These are phyloP conservation scores for Sesia bembeciformis DNA, from an alignment of 2,888 invertebrate genomes.

Conservation along the genomic window DNA sequence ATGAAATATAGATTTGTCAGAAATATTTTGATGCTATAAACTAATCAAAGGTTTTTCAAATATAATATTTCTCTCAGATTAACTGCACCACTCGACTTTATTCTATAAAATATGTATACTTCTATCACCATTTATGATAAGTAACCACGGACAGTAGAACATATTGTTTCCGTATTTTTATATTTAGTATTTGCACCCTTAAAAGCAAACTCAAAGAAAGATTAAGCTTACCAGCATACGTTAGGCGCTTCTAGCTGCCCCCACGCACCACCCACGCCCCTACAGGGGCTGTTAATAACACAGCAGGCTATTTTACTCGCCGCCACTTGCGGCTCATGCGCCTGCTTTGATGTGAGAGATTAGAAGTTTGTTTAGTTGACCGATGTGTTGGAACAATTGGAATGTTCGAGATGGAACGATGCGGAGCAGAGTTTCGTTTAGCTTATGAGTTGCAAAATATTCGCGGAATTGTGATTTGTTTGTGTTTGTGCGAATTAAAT, in stretches of 20 bases:
- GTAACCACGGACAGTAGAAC: no score
- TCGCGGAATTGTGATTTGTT: not conserved
- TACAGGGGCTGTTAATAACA: constrained; percentile 64
- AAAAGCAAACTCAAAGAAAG: not conserved
- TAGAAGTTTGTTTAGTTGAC: constrained; percentile 47
- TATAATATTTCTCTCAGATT: no score
- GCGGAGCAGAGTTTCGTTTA: not conserved
- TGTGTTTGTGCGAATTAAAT: no score
- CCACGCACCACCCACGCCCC: constrained; percentile 26
- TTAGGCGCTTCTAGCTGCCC: constrained; percentile 24
- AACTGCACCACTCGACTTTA: no score
- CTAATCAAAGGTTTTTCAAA: no score
- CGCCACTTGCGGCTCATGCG: constrained; percentile 59
- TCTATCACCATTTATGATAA: no score
- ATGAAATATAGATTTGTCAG: no score
- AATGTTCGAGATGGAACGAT: not conserved
- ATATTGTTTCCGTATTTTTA: no score
- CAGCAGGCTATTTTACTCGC: constrained; percentile 67
- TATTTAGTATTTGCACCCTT: not conserved
- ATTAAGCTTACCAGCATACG: not conserved
- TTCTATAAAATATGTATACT: no score
- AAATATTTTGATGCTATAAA: no score
- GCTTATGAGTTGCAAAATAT: not conserved
- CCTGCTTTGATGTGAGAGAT: constrained; percentile 64
- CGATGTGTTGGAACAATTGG: constrained; percentile 6